A percentile compares a stretch with the other conserved stretches of the same genome.
Evolutionary conservation across 1,140 invertebrate species (phyloP).

Genomic region (Vollenhovia emeryi): DNA sequence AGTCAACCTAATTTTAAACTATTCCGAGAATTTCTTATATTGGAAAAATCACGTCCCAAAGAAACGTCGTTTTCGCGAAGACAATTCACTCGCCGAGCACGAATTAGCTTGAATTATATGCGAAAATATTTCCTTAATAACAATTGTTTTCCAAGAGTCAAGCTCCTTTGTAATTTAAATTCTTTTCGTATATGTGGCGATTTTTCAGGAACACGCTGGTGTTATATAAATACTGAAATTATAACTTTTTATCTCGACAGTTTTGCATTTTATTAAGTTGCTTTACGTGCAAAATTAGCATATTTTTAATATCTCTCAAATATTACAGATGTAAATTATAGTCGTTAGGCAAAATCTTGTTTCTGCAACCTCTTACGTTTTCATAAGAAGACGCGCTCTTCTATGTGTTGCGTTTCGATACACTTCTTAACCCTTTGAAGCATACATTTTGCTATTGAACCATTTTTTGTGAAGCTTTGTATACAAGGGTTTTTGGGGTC

Average conservation of each 20-base stretch:
- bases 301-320: slow-evolving; percentile 18
- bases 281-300: neutral
- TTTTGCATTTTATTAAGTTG: slow-evolving; percentile 9
- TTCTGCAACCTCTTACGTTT: neutral
- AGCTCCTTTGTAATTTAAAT: neutral
- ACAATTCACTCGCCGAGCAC: neutral
- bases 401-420: neutral
- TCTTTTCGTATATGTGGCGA: neutral
- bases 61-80: neutral
- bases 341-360: neutral
- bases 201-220: neutral
- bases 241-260: neutral
- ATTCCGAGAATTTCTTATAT: neutral
- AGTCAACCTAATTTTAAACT: slow-evolving; percentile 44
- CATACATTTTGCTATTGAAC: too few relatives aligned
- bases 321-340: slow-evolving; percentile 12
- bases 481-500: too few relatives aligned
- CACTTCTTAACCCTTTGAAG: too few relatives aligned
- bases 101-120: slow-evolving; percentile 1
- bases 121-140: slow-evolving; percentile 19
- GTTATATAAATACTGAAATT: neutral
- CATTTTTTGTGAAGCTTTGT: too few relatives aligned
- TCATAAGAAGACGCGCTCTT: neutral
- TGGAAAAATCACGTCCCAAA: neutral
- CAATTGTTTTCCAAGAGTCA: neutral